Base-by-base conservation (phyloP, 2,113 vertebrate genomes). In the Podilymbus podiceps region DNA sequence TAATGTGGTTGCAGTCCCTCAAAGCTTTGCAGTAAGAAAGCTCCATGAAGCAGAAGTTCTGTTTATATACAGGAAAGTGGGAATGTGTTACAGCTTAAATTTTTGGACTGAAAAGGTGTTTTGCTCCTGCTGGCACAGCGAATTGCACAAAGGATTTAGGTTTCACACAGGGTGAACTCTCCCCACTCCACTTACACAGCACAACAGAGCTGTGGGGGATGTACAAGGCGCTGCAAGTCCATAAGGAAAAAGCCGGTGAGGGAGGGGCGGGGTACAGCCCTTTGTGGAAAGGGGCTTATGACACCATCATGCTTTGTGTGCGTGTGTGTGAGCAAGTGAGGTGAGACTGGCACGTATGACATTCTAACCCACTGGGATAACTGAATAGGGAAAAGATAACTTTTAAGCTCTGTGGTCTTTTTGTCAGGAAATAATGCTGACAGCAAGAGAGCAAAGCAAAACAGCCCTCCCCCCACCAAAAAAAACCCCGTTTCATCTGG, bases 241-340 rank as follows among this genome's bases (percentile, higher is more conserved):
- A 0, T 21, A 40, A 66, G 52, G 85, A 85, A 72, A 87, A 30
- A 72, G 75, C 24, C 3, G 15, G 17, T 52, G 27, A 83, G 18
- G 8, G 27, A 77, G 25, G 6, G 38, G 16, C 28, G 63, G 52
- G 38, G 42, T 30, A 40, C 12, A 56, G 19, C 18, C 42, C 46
- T 71, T 49, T 62, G 46, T 80, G 47, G 40, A 83, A 80, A 62
- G 30, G 15, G 30, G 8, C 5, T 40, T 15, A 28, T 25, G 49
- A 56, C 14, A 79, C 21, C 40, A 53, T 62, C 17, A 15, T 2
- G 11, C 22, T 60, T 15, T 62, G 3, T n/a, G 19, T 25, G 47
- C 1, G 5, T 42, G 59, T 3, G 15, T 19, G 56, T 24, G 31
- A 50, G 40, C 2, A 0, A 73, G 31, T 2, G 3, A 75, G 38